phyloP scores from a whole-genome alignment of 2,888 invertebrate genomes.

The Eupithecia subumbrata region DNA sequence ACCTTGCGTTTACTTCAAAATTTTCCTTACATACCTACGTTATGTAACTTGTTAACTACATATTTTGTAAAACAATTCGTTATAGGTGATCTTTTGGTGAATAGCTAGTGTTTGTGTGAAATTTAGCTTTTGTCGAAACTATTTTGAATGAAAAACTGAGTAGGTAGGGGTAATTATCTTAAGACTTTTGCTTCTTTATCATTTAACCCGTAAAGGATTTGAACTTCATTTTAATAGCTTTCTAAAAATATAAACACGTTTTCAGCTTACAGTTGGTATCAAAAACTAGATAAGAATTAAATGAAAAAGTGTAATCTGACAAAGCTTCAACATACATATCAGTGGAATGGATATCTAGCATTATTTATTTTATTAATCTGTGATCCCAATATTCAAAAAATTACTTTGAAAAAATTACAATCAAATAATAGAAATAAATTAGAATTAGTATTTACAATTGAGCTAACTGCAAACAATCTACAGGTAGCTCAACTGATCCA shows the following conservation, averaged over 20 bases:
- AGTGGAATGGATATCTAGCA: not conserved
- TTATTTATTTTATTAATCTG: not conserved
- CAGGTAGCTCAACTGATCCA: too few relatives aligned
- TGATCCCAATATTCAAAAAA: not conserved
- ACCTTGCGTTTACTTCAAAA: constrained; percentile 34
- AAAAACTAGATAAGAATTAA: not conserved
- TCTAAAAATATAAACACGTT: too few relatives aligned
- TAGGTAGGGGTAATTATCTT: not conserved
- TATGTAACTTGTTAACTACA: constrained; percentile 21
- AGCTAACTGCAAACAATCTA: too few relatives aligned
- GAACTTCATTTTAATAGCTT: too few relatives aligned
- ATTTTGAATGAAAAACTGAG: constrained; percentile 1
- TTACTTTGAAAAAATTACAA: not conserved
- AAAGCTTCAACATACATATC: not conserved
- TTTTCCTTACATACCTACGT: not conserved
- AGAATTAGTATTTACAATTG: too few relatives aligned
- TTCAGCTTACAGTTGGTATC: not conserved
- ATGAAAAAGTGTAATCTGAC: not conserved
- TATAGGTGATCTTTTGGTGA: constrained; percentile 20
- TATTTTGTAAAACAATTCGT: constrained; percentile 25
- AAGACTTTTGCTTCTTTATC: not conserved
- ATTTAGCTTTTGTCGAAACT: constrained; percentile 3
- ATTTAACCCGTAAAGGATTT: not conserved
- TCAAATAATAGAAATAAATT: too few relatives aligned
- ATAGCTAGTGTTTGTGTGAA: constrained; percentile 13